Evolutionary conservation across 2,113 vertebrate genomes (phyloP).

Genomic region (Circaetus gallicus): DNA sequence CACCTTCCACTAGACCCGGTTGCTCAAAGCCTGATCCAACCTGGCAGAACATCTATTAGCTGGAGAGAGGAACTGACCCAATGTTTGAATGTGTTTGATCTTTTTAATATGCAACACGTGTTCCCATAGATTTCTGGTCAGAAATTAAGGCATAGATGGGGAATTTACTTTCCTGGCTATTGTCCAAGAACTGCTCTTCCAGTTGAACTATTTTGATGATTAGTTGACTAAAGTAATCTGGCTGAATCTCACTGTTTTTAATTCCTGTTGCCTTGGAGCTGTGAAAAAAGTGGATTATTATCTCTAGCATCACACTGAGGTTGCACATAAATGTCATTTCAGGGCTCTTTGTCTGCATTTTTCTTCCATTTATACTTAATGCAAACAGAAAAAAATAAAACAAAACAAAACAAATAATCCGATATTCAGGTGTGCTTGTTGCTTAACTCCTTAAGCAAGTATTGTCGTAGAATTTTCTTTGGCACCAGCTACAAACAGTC

Average conservation of each 20-base stretch:
- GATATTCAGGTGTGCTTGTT: neutral
- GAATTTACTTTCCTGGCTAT: neutral
- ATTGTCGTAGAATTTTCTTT: neutral
- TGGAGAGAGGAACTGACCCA: neutral
- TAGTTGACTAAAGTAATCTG: neutral
- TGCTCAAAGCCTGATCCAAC: neutral
- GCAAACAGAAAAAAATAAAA: neutral
- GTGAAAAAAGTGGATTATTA: neutral
- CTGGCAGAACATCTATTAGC: neutral
- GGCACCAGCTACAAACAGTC: neutral
- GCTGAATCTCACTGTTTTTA: neutral
- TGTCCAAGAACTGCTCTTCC: neutral
- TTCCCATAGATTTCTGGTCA: neutral
- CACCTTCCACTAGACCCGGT: neutral
- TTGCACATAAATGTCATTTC: neutral
- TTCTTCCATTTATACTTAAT: neutral
- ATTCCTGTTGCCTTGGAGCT: neutral
- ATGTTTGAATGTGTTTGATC: neutral
- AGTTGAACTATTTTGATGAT: neutral
- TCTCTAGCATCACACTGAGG: neutral
- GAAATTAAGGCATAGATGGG: neutral
- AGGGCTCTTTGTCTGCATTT: neutral
- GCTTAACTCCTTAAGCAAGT: neutral
- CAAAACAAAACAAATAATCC: neutral
- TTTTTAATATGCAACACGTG: neutral